phyloP scores from a whole-genome alignment of 53 echinoderm and acorn worm species.

The Hippasteria phrygiana region DNA sequence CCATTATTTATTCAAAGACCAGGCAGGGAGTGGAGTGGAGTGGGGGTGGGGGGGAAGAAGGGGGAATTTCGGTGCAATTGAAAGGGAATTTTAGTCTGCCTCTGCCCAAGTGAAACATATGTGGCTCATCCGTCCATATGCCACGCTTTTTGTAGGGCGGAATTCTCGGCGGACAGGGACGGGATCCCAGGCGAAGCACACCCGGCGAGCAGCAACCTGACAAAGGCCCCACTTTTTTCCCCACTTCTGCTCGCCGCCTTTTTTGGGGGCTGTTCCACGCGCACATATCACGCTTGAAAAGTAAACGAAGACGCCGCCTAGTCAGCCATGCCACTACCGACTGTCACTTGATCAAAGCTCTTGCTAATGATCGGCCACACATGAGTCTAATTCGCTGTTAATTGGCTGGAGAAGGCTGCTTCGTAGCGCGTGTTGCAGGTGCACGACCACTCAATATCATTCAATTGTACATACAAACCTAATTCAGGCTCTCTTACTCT shows the following conservation, averaged over 20 bases:
- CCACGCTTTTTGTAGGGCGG: conserved; percentile 78
- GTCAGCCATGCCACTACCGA: conserved; percentile 73
- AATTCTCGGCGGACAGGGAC: conserved; percentile 70
- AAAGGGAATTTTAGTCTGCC: conserved; percentile 67
- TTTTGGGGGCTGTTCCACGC: conserved; percentile 87
- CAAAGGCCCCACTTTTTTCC: conserved; percentile 70
- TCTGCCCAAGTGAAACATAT: conserved; percentile 92
- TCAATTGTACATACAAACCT: conserved; percentile 99
- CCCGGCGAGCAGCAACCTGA: conserved; percentile 68
- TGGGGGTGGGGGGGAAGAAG: background rate
- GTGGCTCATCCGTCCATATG: conserved; percentile 91
- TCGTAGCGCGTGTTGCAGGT: conserved; percentile 92
- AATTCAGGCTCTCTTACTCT: conserved; percentile 94
- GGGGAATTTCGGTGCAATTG: conserved; percentile 59
- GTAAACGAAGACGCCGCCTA: conserved; percentile 96
- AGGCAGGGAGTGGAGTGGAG: conserved; percentile 62
- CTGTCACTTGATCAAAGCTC: conserved; percentile 88
- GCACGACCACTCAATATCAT: conserved; percentile 97
- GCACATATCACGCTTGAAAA: conserved; percentile 93
- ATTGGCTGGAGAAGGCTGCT: conserved; percentile 93
- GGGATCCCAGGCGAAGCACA: conserved; percentile 68
- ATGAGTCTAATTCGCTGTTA: conserved; percentile 97
- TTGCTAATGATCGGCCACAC: conserved; percentile 97
- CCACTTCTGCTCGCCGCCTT: conserved; percentile 71
- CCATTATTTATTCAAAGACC: conserved; percentile 94